Conservation (phyloP, 2,113 vertebrate species). For the Scalopus aquaticus region DNA sequence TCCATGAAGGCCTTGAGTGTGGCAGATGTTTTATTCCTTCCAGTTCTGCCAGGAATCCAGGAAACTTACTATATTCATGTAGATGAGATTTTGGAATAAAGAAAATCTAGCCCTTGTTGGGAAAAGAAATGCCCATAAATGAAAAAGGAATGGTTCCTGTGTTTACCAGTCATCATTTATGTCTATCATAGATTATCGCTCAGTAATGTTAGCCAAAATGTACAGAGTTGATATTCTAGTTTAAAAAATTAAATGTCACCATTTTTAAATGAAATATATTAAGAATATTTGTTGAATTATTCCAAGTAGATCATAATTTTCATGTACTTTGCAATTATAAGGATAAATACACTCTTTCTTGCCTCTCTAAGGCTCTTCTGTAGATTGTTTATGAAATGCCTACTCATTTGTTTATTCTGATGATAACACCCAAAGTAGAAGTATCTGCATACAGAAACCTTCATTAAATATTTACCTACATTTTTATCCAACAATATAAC, state of each 20-base stretch:
- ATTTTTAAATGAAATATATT: conserved; percentile 5
- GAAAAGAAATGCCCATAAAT: not conserved
- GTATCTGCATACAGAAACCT: not conserved
- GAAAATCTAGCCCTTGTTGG: not conserved
- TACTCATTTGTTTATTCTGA: not conserved
- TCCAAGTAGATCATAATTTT: not conserved
- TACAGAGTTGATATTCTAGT: not conserved
- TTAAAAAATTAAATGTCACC: not conserved
- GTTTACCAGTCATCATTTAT: not conserved
- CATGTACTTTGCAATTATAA: not conserved
- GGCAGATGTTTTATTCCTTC: not conserved
- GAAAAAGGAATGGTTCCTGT: not conserved
- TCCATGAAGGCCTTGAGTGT: not conserved
- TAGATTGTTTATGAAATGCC: not conserved
- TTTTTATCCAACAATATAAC: not conserved
- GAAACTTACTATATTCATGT: not conserved
- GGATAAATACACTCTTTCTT: not conserved
- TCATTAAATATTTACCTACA: not conserved
- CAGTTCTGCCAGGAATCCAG: not conserved
- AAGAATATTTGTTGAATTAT: not conserved
- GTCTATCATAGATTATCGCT: not conserved
- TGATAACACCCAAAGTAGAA: not conserved
- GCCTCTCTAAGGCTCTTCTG: not conserved
- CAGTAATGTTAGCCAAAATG: not conserved
- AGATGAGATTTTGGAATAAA: not conserved